phyloP scores from a whole-genome alignment of 2,888 invertebrate species.

The Syrphus vitripennis region DNA sequence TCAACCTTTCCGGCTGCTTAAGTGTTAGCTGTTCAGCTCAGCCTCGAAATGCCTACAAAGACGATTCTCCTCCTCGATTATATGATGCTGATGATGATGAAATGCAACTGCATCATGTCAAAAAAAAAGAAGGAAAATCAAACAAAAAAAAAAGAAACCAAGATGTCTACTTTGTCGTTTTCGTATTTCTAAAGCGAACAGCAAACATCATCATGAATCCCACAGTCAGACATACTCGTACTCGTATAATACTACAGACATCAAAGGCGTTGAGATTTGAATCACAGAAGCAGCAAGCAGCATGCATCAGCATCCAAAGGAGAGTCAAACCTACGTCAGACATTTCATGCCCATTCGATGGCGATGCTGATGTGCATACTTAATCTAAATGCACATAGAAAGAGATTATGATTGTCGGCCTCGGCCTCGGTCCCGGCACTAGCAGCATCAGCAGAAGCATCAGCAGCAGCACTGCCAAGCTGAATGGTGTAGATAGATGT shows the following conservation, averaged over 20 bases:
- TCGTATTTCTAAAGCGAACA: slow-evolving; percentile 16
- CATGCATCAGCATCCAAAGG: slow-evolving; percentile 18
- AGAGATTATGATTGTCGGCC: slow-evolving; percentile 16
- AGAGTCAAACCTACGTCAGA: slow-evolving; percentile 33
- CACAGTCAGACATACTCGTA: background rate
- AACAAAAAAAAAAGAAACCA: background rate
- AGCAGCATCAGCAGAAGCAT: background rate
- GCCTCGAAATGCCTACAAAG: background rate
- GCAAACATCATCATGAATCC: slow-evolving; percentile 55
- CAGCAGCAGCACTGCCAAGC: background rate
- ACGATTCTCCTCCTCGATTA: background rate
- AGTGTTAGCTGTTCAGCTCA: background rate
- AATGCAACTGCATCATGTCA: slow-evolving; percentile 5
- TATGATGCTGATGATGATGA: background rate
- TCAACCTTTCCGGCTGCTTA: background rate
- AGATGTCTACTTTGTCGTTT: background rate
- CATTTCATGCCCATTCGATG: slow-evolving; percentile 37
- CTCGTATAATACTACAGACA: no score
- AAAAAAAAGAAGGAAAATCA: background rate
- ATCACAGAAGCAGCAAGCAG: background rate
- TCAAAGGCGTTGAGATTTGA: slow-evolving; percentile 43
- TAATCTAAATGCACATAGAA: slow-evolving; percentile 23
- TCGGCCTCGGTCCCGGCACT: background rate
- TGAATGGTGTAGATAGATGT: background rate
- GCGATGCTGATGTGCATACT: slow-evolving; percentile 41